These are phyloP conservation scores for Oxyteleia sp. DNA, from an alignment of 2,888 invertebrate species.

Conservation along the genomic window DNA sequence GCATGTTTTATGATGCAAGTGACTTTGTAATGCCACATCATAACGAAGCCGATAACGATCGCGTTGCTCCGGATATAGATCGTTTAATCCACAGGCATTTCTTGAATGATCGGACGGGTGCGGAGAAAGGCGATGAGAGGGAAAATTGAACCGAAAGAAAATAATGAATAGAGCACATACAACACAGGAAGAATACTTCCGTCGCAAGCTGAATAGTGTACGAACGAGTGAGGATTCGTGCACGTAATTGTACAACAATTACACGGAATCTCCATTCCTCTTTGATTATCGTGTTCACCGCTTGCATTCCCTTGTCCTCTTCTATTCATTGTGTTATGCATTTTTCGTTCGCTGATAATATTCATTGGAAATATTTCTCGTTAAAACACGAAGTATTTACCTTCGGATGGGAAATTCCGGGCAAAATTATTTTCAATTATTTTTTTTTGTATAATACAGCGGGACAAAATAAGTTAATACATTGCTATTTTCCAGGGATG, in stretches of 20 bases:
- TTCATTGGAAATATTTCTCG: constrained; percentile 17
- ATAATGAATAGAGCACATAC: constrained; percentile 35
- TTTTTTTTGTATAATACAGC: too few relatives aligned
- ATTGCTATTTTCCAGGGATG: too few relatives aligned
- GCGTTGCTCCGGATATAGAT: constrained; percentile 50
- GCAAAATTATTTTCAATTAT: background rate
- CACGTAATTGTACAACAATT: constrained; percentile 59
- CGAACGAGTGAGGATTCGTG: constrained; percentile 58
- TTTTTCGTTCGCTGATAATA: constrained; percentile 21
- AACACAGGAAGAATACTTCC: constrained; percentile 54
- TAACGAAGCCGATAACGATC: constrained; percentile 33
- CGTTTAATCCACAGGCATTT: constrained; percentile 41
- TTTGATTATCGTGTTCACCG: constrained; percentile 51
- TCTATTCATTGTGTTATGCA: constrained; percentile 41
- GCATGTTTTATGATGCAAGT: constrained; percentile 28
- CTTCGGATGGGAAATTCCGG: background rate
- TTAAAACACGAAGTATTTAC: background rate
- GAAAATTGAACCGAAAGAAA: constrained; percentile 45
- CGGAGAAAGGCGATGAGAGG: constrained; percentile 48
- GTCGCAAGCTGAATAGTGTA: constrained; percentile 22
- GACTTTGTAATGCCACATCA: constrained; percentile 24
- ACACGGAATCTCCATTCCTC: constrained; percentile 49
- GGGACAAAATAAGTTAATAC: too few relatives aligned
- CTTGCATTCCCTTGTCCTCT: constrained; percentile 13
- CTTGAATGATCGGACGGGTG: constrained; percentile 19